These are phyloP conservation scores for Augiades crinisus DNA, from an alignment of 2,888 invertebrate genomes.

Conservation along the genomic window DNA sequence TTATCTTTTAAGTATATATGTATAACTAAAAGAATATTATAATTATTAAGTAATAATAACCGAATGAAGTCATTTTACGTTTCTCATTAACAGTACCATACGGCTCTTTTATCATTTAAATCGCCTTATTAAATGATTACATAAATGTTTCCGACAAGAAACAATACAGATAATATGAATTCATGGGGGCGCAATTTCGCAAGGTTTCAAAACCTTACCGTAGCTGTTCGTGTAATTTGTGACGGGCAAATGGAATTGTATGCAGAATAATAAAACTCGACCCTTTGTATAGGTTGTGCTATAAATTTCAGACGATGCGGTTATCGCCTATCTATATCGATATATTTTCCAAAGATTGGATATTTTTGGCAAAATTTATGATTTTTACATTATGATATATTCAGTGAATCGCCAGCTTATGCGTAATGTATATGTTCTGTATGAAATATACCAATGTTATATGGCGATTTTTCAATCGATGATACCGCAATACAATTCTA, in stretches of 20 bases:
- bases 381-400: neutral
- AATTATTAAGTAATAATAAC: too few species aligned
- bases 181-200: conserved; percentile 61
- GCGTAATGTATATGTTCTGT: too few species aligned
- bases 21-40: too few species aligned
- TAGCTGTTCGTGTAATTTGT: conserved; percentile 72
- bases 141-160: conserved; percentile 7
- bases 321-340: conserved; percentile 28
- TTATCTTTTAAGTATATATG: too few species aligned
- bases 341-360: conserved; percentile 29
- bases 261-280: conserved; percentile 77
- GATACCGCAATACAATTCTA: too few species aligned
- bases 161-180: conserved; percentile 47
- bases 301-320: conserved; percentile 52
- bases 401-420: too few species aligned
- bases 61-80: too few species aligned
- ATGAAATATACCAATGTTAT: too few species aligned
- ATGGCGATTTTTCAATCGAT: too few species aligned
- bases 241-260: conserved; percentile 77
- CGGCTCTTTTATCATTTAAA: too few species aligned
- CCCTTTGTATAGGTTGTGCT: conserved; percentile 63
- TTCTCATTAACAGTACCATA: too few species aligned
- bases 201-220: conserved; percentile 69
- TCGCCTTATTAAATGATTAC: neutral
- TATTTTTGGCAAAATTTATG: conserved; percentile 27